Evolutionary conservation across 1,140 invertebrate genomes (phyloP).

Genomic region (Batillaria attramentaria): DNA sequence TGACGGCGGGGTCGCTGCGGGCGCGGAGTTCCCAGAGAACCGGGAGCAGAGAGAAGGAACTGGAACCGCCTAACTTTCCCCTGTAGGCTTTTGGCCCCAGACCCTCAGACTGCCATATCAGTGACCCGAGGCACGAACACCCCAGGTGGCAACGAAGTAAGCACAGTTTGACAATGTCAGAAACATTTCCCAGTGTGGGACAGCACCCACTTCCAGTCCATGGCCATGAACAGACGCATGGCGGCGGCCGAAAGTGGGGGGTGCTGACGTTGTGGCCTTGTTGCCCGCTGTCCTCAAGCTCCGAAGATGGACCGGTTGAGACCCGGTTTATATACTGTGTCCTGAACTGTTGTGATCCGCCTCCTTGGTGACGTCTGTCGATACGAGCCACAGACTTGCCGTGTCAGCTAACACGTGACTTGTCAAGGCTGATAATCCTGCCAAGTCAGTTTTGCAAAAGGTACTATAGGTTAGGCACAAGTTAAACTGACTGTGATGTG

Average conservation of each 20-base stretch:
- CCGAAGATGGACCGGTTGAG: not conserved
- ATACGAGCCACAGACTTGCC: too few relatives aligned
- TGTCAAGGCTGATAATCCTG: too few relatives aligned
- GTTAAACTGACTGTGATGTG: too few relatives aligned
- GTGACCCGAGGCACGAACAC: slow-evolving; percentile 33
- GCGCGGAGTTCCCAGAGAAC: slow-evolving; percentile 25
- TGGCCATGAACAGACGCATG: slow-evolving; percentile 6
- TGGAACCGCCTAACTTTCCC: slow-evolving; percentile 21
- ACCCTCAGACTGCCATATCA: slow-evolving; percentile 18
- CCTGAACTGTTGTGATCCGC: too few relatives aligned
- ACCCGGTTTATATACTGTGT: not conserved
- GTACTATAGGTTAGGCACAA: too few relatives aligned
- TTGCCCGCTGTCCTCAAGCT: slow-evolving; percentile 10
- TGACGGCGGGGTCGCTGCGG: slow-evolving; percentile 32
- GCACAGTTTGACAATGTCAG: not conserved
- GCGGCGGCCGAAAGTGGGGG: slow-evolving; percentile 20
- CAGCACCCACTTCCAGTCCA: slow-evolving; percentile 41
- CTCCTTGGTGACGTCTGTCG: too few relatives aligned
- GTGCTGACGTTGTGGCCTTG: not conserved
- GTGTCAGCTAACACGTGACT: too few relatives aligned
- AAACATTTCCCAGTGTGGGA: slow-evolving; percentile 19
- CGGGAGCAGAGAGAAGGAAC: slow-evolving; percentile 33
- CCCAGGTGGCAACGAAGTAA: slow-evolving; percentile 39
- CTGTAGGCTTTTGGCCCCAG: not conserved
- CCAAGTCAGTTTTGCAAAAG: too few relatives aligned